phyloP scores from a whole-genome alignment of 2,797 vertebrate genomes.

The Danio jaintianensis region DNA sequence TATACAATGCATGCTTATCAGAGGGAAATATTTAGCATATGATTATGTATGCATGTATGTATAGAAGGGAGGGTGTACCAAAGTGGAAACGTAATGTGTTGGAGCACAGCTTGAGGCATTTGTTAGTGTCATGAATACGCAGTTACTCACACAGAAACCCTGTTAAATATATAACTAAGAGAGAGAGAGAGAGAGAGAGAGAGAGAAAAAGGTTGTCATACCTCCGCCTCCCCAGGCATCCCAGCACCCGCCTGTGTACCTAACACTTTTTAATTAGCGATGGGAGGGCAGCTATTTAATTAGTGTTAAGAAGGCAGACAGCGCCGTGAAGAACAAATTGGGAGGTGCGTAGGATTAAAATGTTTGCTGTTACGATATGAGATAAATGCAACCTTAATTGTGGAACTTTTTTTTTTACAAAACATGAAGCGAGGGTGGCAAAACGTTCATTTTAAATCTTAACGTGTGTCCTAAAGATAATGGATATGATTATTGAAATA shows the following conservation, averaged over 20 bases:
- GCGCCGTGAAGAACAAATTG: constrained; percentile 25
- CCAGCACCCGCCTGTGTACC: constrained; percentile 24
- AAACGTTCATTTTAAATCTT: neutral
- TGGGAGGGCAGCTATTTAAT: constrained; percentile 43
- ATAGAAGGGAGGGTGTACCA: constrained; percentile 1
- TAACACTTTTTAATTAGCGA: constrained; percentile 47
- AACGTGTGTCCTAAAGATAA: neutral
- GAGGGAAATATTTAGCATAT: constrained; percentile 27
- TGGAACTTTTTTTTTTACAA: neutral
- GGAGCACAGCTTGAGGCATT: constrained; percentile 35
- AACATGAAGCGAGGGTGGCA: neutral
- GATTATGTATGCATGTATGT: constrained; percentile 13
- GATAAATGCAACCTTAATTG: constrained; percentile 15
- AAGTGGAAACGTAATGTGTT: constrained; percentile 44
- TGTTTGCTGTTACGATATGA: constrained; percentile 9
- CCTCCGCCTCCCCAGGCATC: constrained; percentile 32
- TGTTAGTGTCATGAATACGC: constrained; percentile 39
- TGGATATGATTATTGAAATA: too few relatives aligned
- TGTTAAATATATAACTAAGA: constrained; percentile 28
- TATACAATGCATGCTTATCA: constrained; percentile 22
- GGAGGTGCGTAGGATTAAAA: constrained; percentile 5
- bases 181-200: neutral
- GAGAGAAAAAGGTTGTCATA: constrained; percentile 3
- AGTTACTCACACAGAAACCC: constrained; percentile 20
- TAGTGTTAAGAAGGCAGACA: constrained; percentile 31